Conservation (phyloP, 2,888 invertebrate species). For the Melipona beecheii region DNA sequence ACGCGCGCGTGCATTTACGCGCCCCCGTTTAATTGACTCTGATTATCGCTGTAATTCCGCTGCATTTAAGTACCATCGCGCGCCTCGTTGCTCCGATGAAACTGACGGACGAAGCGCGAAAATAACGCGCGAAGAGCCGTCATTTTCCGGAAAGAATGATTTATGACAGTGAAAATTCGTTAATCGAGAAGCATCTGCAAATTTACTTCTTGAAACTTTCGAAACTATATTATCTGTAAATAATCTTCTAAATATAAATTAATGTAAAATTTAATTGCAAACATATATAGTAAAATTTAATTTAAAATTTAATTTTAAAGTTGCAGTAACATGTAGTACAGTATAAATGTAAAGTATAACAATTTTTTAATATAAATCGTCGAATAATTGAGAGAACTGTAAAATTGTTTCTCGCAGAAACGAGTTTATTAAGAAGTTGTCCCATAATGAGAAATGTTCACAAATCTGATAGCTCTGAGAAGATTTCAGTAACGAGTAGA, state of each 20-base stretch:
- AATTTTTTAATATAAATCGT: neutral
- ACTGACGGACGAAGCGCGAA: neutral
- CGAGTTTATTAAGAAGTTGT: neutral
- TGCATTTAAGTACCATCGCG: neutral
- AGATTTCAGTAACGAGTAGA: neutral
- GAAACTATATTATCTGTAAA: too few relatives aligned
- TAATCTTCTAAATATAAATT: too few relatives aligned
- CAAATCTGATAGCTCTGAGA: neutral
- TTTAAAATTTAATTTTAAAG: too few relatives aligned
- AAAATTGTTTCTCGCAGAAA: neutral
- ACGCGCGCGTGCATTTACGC: neutral
- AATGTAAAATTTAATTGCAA: too few relatives aligned
- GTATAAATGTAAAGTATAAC: too few relatives aligned
- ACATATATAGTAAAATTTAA: too few relatives aligned
- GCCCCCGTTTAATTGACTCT: conserved; percentile 13
- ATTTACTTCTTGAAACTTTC: neutral
- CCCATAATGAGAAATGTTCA: neutral
- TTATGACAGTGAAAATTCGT: neutral
- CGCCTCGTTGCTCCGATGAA: too few relatives aligned
- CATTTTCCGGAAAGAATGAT: too few relatives aligned
- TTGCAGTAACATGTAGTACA: too few relatives aligned
- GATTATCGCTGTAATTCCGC: neutral
- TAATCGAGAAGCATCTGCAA: neutral
- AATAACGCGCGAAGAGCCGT: neutral
- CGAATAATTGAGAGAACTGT: neutral